Conservation (phyloP, 2,113 vertebrate species). For the Tiliqua scincoides region DNA sequence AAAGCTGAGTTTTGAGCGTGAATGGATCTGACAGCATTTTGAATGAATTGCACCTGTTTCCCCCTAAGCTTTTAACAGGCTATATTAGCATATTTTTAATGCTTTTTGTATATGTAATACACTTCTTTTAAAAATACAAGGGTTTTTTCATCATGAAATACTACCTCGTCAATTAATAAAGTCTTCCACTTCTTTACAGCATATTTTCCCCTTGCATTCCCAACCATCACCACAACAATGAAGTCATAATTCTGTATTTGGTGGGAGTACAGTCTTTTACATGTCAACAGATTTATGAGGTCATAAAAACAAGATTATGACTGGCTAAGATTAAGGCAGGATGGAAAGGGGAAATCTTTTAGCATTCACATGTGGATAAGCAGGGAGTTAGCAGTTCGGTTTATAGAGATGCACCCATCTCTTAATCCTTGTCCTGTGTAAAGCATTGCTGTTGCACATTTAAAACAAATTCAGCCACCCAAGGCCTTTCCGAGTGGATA, state of each 20-base stretch:
- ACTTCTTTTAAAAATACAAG: neutral
- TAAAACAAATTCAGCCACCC: conserved; percentile 37
- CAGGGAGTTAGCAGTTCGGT: conserved; percentile 19
- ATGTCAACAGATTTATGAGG: conserved; percentile 67
- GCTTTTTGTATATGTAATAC: neutral
- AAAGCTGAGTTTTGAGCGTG: conserved; percentile 11
- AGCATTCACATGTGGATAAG: conserved; percentile 46
- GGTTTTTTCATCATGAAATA: conserved; percentile 29
- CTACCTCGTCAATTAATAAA: conserved; percentile 48
- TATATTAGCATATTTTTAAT: conserved; percentile 12
- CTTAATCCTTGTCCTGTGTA: conserved; percentile 24
- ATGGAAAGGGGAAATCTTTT: conserved; percentile 38
- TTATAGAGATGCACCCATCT: neutral
- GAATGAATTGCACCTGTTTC: neutral
- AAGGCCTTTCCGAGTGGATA: conserved; percentile 31
- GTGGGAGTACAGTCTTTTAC: conserved; percentile 67
- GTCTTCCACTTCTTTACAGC: conserved; percentile 41
- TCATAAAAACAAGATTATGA: conserved; percentile 65
- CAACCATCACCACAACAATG: conserved; percentile 16
- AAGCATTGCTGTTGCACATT: conserved; percentile 28
- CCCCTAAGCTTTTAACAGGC: neutral
- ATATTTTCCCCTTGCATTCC: conserved; percentile 41
- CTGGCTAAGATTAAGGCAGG: conserved; percentile 46
- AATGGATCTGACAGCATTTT: conserved; percentile 24
- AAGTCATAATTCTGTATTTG: conserved; percentile 61